These are phyloP conservation scores for Mayetiola destructor DNA, from an alignment of 2,888 invertebrate genomes.

Conservation along the genomic window DNA sequence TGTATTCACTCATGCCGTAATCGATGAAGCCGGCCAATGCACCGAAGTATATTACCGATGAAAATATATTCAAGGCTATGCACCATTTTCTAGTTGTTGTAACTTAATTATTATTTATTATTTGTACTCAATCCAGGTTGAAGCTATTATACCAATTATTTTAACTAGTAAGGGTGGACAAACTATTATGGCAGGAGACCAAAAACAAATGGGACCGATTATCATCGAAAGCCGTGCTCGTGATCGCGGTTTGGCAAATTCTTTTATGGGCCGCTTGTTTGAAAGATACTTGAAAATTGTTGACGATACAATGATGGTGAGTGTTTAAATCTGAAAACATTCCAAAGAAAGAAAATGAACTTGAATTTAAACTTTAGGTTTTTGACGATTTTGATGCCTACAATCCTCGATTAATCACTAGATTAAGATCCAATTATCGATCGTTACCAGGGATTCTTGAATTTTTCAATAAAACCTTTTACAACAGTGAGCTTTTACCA, in stretches of 20 bases:
- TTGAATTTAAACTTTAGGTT: too few species aligned
- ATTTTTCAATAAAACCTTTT: conserved; percentile 69
- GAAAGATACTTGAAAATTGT: conserved; percentile 44
- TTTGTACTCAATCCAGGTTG: too few species aligned
- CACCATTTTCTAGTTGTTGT: too few species aligned
- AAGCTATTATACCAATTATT: conserved; percentile 65
- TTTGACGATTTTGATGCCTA: too few species aligned
- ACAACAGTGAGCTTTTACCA: conserved; percentile 61
- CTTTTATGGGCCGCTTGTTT: conserved; percentile 54
- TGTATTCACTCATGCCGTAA: conserved; percentile 79
- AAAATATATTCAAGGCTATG: too few species aligned
- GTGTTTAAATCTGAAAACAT: too few species aligned
- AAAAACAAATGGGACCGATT: conserved; percentile 79
- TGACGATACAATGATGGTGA: too few species aligned
- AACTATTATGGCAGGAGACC: conserved; percentile 70
- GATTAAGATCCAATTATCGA: conserved; percentile 76
- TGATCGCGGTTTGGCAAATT: conserved; percentile 52
- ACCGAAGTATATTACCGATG: too few species aligned
- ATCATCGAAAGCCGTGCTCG: conserved; percentile 48
- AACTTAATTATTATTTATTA: too few species aligned
- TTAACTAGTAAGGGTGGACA: conserved; percentile 48
- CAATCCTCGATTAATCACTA: conserved; percentile 67
- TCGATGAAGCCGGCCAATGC: conserved; percentile 93
- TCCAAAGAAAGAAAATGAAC: too few species aligned
- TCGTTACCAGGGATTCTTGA: conserved; percentile 63